Evolutionary conservation across 2,797 vertebrate genomes (phyloP).

Genomic region (Peromyscus melanophrys): DNA sequence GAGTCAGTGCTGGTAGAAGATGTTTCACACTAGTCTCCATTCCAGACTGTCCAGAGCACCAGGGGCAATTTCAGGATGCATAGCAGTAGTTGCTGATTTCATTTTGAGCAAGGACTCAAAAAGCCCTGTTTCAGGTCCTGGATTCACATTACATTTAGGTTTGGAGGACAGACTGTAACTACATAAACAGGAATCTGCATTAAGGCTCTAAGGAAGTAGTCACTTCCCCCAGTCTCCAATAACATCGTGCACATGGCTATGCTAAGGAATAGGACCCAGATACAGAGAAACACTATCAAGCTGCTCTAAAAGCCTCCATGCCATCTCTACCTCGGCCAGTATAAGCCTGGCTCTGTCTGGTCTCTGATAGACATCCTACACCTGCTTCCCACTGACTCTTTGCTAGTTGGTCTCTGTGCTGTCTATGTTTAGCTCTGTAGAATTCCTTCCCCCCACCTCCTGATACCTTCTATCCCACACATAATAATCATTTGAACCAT

Average conservation of each 20-base stretch:
- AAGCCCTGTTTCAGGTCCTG: not conserved
- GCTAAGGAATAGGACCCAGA: not conserved
- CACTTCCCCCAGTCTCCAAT: not conserved
- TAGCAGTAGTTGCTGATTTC: not conserved
- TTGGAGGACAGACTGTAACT: not conserved
- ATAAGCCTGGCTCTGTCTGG: not conserved
- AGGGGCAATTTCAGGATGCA: no score
- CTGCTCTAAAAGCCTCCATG: not conserved
- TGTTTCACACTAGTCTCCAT: not conserved
- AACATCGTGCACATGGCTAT: not conserved
- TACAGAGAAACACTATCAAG: not conserved
- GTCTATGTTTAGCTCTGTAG: not conserved
- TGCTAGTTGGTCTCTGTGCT: not conserved
- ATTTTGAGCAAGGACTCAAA: not conserved
- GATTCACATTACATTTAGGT: not conserved
- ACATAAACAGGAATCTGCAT: not conserved
- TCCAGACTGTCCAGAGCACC: not conserved
- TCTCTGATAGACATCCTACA: not conserved
- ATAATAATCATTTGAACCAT: not conserved
- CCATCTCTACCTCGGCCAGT: not conserved
- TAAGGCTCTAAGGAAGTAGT: not conserved
- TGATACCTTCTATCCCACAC: not conserved
- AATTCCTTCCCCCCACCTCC: not conserved
- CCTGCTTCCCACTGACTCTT: not conserved
- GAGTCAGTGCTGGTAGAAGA: not conserved